A percentile compares a stretch with the other conserved stretches of the same genome.
phyloP scores from a whole-genome alignment of 2,113 vertebrate species.

The Thunnus maccoyii region DNA sequence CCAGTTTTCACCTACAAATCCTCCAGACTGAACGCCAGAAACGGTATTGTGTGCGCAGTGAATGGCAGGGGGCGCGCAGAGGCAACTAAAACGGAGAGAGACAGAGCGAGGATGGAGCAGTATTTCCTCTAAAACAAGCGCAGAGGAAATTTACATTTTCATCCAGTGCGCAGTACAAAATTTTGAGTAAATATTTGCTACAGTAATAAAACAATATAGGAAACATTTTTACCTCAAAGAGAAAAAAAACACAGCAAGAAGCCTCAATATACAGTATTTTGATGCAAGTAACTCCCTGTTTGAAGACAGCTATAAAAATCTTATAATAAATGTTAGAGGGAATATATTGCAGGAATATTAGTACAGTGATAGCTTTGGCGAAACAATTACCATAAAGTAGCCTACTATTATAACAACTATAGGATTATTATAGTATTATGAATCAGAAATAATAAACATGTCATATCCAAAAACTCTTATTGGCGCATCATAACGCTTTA shows the following conservation, averaged over 20 bases:
- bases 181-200: neutral
- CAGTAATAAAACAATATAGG: neutral
- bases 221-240: neutral
- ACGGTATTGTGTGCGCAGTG: neutral
- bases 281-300: neutral
- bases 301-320: neutral
- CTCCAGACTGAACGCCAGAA: neutral
- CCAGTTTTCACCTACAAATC: conserved; percentile 16
- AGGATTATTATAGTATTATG: too few species aligned
- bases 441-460: neutral
- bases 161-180: neutral
- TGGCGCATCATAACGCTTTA: neutral
- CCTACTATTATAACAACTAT: too few species aligned
- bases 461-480: too few species aligned
- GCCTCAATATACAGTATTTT: too few species aligned
- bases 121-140: conserved; percentile 15
- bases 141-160: neutral
- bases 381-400: neutral
- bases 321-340: neutral
- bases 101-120: neutral
- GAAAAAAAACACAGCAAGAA: neutral
- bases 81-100: neutral
- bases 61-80: conserved; percentile 61
- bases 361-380: neutral
- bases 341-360: too few species aligned